Percentiles rank a stretch among this genome's conserved stretches.
Conservation (phyloP, 1,140 invertebrate species). For the Cotesia typhae region DNA sequence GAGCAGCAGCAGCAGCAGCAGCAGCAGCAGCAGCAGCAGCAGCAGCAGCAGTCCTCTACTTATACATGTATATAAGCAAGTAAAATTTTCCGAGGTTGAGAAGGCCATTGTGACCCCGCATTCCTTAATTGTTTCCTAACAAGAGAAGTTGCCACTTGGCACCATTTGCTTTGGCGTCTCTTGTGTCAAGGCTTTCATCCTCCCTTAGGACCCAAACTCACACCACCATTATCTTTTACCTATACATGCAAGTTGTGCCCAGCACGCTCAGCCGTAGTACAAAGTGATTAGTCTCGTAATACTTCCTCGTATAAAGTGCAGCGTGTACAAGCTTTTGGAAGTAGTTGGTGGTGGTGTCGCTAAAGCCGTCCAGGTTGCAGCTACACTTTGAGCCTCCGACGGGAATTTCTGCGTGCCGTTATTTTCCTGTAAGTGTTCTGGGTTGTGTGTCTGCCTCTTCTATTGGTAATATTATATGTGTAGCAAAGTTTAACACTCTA, state of each 20-base stretch:
- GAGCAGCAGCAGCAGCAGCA: no score
- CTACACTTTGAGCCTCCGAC: constrained; percentile 43
- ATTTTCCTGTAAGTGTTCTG: not conserved
- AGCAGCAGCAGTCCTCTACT: not conserved
- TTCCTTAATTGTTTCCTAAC: constrained; percentile 63
- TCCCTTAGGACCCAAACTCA: constrained; percentile 4
- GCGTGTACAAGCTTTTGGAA: no score
- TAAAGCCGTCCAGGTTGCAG: constrained; percentile 50
- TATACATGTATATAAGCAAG: not conserved
- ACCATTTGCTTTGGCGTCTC: constrained; percentile 46
- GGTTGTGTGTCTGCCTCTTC: not conserved
- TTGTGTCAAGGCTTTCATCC: constrained; percentile 5
- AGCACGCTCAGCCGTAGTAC: constrained; percentile 48
- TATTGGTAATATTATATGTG: not conserved
- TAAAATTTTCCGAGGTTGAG: constrained; percentile 18
- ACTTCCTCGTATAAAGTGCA: constrained; percentile 43
- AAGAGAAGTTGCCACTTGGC: constrained; percentile 58
- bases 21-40: no score
- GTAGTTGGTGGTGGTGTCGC: constrained; percentile 42
- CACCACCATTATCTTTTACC: constrained; percentile 18
- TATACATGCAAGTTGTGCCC: constrained; percentile 17
- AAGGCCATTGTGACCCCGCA: constrained; percentile 50
- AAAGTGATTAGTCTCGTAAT: constrained; percentile 63
- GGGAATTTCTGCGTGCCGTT: constrained; percentile 31
- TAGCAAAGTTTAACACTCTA: not conserved